Percentiles rank a stretch among this genome's conserved stretches.
Evolutionary conservation across 1,140 invertebrate genomes (phyloP).

Genomic region (Panagrolaimus sp.): DNA sequence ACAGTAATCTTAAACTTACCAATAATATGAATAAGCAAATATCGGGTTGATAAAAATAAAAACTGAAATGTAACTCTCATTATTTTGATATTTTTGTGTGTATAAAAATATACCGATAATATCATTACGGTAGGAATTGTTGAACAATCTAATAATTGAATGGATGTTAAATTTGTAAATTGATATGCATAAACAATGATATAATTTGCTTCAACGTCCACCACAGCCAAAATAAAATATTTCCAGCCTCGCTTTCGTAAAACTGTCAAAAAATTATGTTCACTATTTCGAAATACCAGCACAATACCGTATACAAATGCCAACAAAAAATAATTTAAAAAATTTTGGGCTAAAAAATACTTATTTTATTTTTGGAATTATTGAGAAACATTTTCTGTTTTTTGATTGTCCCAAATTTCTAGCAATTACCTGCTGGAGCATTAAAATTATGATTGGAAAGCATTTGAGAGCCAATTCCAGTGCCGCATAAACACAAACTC

Average conservation of each 20-base stretch:
- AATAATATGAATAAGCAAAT: slow-evolving; percentile 65
- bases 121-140: slow-evolving; percentile 76
- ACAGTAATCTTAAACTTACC: slow-evolving; percentile 66
- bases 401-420: neutral
- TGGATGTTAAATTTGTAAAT: slow-evolving; percentile 64
- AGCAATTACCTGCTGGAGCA: slow-evolving; percentile 45
- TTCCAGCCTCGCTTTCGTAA: slow-evolving; percentile 70
- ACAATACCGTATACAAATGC: slow-evolving; percentile 52
- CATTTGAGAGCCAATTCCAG: slow-evolving; percentile 47
- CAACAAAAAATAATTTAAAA: slow-evolving; percentile 56
- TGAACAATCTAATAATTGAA: slow-evolving; percentile 64
- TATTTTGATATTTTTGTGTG: too few relatives aligned
- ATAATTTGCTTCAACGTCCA: slow-evolving; percentile 76
- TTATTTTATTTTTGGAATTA: neutral
- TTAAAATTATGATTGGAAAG: slow-evolving; percentile 43
- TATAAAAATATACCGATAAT: slow-evolving; percentile 62
- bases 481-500: slow-evolving; percentile 52
- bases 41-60: slow-evolving; percentile 1
- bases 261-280: slow-evolving; percentile 57
- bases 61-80: neutral
- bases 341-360: slow-evolving; percentile 48
- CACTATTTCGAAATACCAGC: slow-evolving; percentile 39
- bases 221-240: slow-evolving; percentile 70
- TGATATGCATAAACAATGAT: slow-evolving; percentile 71
- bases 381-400: neutral